Percentiles rank a stretch among this genome's conserved stretches.
Conservation (phyloP, 2,113 vertebrate genomes). For the Hypocryptadius cinnamomeus region DNA sequence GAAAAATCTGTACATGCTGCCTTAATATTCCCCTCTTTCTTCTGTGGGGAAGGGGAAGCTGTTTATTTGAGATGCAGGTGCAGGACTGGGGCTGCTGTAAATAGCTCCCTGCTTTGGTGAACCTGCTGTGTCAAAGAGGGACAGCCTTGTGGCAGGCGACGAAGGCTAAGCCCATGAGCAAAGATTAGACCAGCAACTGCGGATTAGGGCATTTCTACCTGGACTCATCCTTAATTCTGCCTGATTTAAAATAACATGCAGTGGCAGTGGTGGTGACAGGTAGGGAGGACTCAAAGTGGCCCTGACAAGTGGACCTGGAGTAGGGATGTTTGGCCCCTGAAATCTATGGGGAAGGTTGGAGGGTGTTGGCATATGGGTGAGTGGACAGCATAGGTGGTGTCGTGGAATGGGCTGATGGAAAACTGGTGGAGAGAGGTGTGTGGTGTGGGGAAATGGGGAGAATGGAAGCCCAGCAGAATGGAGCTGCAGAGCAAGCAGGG, state of each 20-base stretch:
- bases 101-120: not conserved
- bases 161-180: not conserved
- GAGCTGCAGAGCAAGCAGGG: not conserved
- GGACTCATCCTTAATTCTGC: slow-evolving; percentile 24
- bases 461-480: not conserved
- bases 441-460: not conserved
- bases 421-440: not conserved
- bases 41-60: not conserved
- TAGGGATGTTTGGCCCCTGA: not conserved
- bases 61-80: not conserved
- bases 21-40: not conserved
- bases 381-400: not conserved
- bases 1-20: not conserved
- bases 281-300: not conserved
- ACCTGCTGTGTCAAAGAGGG: slow-evolving; percentile 2
- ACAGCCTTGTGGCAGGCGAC: not conserved
- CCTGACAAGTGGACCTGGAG: not conserved
- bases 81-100: not conserved
- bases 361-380: not conserved
- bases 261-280: not conserved
- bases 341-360: not conserved
- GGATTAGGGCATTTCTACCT: slow-evolving; percentile 39
- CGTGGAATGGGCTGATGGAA: not conserved
- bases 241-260: not conserved
- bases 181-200: slow-evolving; percentile 1